Conservation (phyloP, 2,113 vertebrate species). For the Syngnathoides biaculeatus region DNA sequence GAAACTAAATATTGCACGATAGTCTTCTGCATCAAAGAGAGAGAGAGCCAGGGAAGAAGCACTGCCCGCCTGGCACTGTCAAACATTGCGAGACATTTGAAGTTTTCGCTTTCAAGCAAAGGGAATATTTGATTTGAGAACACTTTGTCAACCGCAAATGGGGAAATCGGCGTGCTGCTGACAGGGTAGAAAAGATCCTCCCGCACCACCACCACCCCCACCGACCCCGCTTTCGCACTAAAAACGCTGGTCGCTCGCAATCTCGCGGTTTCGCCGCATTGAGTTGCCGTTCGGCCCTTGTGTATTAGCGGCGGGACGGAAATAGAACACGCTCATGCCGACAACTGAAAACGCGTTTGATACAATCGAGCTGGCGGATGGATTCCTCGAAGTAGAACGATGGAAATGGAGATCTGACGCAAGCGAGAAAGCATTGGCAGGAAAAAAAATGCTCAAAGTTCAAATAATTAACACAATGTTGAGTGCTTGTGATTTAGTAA, state of each 20-base stretch:
- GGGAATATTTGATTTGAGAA: slow-evolving; percentile 52
- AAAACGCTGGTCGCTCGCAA: not conserved
- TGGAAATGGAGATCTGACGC: not conserved
- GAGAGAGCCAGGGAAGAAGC: slow-evolving; percentile 21
- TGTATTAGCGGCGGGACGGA: slow-evolving; percentile 10
- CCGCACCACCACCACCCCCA: no score
- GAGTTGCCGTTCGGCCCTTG: not conserved
- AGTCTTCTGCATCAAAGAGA: slow-evolving; percentile 36
- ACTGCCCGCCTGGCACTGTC: slow-evolving; percentile 15
- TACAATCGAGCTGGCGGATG: not conserved
- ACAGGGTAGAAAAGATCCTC: slow-evolving; percentile 1
- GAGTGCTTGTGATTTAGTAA: no score
- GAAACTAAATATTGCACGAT: not conserved
- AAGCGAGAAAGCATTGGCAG: not conserved
- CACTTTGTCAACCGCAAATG: slow-evolving; percentile 24
- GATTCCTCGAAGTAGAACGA: not conserved
- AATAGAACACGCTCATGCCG: slow-evolving; percentile 14
- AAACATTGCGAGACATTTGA: slow-evolving; percentile 33
- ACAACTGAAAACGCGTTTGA: slow-evolving; percentile 9
- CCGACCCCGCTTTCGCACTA: not conserved
- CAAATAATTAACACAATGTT: no score
- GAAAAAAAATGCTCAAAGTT: not conserved
- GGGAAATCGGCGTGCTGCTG: slow-evolving; percentile 25
- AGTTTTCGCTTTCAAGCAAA: slow-evolving; percentile 38
- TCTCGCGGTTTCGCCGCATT: slow-evolving; percentile 7